phyloP scores from a whole-genome alignment of 2,888 invertebrate species.

The Yponomeuta evonymella region DNA sequence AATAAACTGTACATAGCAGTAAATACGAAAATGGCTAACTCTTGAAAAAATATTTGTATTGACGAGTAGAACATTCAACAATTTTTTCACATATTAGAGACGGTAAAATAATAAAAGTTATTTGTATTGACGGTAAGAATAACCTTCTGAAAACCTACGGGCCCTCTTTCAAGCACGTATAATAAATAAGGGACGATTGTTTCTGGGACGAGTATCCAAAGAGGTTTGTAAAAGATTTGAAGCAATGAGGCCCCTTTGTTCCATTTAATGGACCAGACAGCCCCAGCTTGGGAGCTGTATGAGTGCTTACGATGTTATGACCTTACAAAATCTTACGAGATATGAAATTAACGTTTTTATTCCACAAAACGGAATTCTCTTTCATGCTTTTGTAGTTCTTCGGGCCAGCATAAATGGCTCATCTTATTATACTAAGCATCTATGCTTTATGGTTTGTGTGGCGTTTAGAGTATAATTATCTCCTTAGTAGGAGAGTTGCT shows the following conservation, averaged over 20 bases:
- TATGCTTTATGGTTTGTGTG: no score
- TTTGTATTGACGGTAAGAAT: no score
- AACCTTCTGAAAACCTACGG: no score
- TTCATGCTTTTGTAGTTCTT: neutral
- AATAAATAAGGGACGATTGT: neutral
- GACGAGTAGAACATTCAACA: no score
- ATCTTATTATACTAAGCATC: no score
- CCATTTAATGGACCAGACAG: conserved; percentile 2
- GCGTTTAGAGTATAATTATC: no score
- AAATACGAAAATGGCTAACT: no score
- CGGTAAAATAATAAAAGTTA: no score
- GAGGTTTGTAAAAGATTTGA: neutral
- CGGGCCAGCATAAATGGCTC: neutral
- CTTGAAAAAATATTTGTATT: no score
- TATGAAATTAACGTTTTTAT: conserved; percentile 2
- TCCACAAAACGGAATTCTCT: neutral
- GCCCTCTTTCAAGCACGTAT: neutral
- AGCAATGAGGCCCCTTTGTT: neutral
- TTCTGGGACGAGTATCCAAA: neutral
- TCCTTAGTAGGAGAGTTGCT: no score
- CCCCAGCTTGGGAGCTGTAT: neutral
- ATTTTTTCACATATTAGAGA: no score
- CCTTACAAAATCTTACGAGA: neutral
- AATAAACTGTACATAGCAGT: no score
- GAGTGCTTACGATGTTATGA: conserved; percentile 3